Evolutionary conservation across 2,113 vertebrate genomes (phyloP), one percentile per base, ranked within the genome.

Genomic region (Ictalurus furcatus): DNA sequence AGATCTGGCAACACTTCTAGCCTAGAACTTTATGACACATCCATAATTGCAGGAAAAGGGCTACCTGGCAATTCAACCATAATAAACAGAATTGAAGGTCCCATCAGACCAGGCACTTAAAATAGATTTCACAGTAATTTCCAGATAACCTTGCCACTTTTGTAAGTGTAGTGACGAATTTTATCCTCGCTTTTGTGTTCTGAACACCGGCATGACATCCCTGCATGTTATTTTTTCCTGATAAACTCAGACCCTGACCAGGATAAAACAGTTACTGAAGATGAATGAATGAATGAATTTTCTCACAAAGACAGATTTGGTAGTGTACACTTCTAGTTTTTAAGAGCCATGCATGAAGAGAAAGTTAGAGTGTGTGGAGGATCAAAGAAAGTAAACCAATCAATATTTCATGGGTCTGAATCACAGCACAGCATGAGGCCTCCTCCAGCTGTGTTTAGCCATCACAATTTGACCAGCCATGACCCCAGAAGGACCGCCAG

Each of bases 331-430:
- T 52, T 69, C 28, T 85, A 30, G 19, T 73, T 74, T 86, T 56
- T 28, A 73, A 86, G 85, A 58, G 85, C 34, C n/a, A 71, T 2
- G 44, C 19, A 30, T 59, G 14, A 34, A 59, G 11, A 78, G 34
- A 59, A 56, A 40, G 21, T 28, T 37, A 0, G 9, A 25, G 85
- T 58, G 52, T 59, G 85, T 21, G 58, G n/a, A 78, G 52, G 23
- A 54, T 74, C 17, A 76, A 40, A 48, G 74, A 65, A 30, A 65
- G 58, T 40, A 1, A 25, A 87, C 25, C 5, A 21, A 88, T 94
- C 84, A 91, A 94, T 94, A 93, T 91, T 94, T 92, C 61, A 93
- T 87, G 56, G 58, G 69, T 89, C 63, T 67, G 76, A 92, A 88
- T 91, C 89, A 90, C 73, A 54, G 84, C 17, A 78, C 85, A 82